A percentile compares a stretch with the other conserved stretches of the same genome.
These are phyloP conservation scores for Caenorhabditis sp. DNA, from an alignment of 2,888 invertebrate genomes.

Conservation along the genomic window DNA sequence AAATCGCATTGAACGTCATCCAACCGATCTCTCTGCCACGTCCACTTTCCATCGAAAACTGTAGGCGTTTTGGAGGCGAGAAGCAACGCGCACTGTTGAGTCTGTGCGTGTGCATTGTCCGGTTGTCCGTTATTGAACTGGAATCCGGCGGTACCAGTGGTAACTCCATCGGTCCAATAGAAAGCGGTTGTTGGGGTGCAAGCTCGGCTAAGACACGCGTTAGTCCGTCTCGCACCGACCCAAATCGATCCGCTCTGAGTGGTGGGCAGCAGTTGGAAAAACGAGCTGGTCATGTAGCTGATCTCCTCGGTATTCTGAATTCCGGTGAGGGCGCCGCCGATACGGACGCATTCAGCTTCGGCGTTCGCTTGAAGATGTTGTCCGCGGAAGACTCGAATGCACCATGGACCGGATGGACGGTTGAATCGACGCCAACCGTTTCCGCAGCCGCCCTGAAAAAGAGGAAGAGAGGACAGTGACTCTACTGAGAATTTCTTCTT, in stretches of 20 bases:
- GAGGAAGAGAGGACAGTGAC: no score
- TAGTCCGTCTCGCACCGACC: conserved; percentile 6
- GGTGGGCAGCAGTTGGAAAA: neutral
- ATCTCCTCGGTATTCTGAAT: conserved; percentile 15
- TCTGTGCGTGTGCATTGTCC: conserved; percentile 1
- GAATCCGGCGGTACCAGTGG: conserved; percentile 12
- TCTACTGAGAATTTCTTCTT: neutral
- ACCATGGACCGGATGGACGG: conserved; percentile 31
- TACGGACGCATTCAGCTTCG: neutral
- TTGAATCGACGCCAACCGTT: conserved; percentile 29
- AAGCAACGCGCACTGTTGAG: conserved; percentile 3
- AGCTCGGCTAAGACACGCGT: neutral
- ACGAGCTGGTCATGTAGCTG: conserved; percentile 10
- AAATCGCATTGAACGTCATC: conserved; percentile 19
- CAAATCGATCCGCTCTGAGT: conserved; percentile 10
- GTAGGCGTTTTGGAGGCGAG: neutral
- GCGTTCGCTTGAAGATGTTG: neutral
- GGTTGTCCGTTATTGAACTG: conserved; percentile 12
- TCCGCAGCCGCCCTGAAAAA: conserved; percentile 10
- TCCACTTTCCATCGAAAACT: conserved; percentile 1
- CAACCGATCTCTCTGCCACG: conserved; percentile 9
- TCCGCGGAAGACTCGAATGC: conserved; percentile 28
- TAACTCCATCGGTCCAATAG: conserved; percentile 14
- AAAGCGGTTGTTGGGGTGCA: conserved; percentile 18
- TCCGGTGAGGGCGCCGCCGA: conserved; percentile 14